A percentile compares a stretch with the other conserved stretches of the same genome.
Evolutionary conservation across 2,113 vertebrate genomes (phyloP).

Genomic region (Vombatus ursinus): DNA sequence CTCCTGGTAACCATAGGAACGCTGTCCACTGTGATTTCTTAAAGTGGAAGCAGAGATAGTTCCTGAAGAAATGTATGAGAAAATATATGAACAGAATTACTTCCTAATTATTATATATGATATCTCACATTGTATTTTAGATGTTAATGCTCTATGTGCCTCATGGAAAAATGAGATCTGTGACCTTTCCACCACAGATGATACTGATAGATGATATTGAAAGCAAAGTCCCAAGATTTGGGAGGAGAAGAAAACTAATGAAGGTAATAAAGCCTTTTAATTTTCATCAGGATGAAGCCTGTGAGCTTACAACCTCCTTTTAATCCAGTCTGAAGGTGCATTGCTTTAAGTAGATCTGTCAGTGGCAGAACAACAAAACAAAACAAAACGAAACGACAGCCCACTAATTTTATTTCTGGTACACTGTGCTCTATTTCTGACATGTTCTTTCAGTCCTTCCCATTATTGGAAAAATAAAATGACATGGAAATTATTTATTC

Average conservation of each 20-base stretch:
- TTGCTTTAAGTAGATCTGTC: conserved; percentile 30
- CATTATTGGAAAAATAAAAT: background rate
- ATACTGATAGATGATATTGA: conserved; percentile 73
- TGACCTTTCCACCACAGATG: conserved; percentile 76
- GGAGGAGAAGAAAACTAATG: conserved; percentile 55
- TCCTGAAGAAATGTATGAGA: conserved; percentile 70
- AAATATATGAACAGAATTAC: conserved; percentile 78
- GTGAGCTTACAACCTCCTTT: conserved; percentile 35
- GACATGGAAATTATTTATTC: conserved; percentile 25
- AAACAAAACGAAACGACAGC: background rate
- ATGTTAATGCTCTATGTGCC: conserved; percentile 71
- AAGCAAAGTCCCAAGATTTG: conserved; percentile 62
- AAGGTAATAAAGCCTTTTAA: conserved; percentile 66
- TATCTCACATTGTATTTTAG: conserved; percentile 74
- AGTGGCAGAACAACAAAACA: conserved; percentile 3
- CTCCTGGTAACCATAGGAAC: conserved; percentile 82
- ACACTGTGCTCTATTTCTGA: background rate
- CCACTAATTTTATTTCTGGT: conserved; percentile 19
- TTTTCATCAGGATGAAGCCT: conserved; percentile 49
- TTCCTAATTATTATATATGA: conserved; percentile 78
- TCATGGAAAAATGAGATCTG: conserved; percentile 76
- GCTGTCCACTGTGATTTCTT: conserved; percentile 73
- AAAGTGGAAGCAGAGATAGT: conserved; percentile 71
- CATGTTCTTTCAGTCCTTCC: background rate
- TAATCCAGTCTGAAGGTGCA: background rate